phyloP scores from a whole-genome alignment of 2,888 invertebrate genomes.

The Cordylochernes scorpioides region DNA sequence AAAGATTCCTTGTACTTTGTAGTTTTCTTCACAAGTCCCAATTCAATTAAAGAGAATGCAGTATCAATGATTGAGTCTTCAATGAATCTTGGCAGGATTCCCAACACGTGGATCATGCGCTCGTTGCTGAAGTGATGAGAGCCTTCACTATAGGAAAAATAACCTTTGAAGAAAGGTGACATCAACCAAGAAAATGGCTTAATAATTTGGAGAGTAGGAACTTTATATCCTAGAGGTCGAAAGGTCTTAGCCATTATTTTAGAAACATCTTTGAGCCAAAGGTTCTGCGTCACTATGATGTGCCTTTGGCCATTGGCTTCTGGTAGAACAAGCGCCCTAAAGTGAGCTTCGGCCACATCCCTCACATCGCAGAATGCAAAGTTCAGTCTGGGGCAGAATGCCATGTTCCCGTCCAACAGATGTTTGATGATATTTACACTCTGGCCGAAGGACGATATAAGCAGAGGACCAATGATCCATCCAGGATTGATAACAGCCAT shows the following conservation, averaged over 20 bases:
- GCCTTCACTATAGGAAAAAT: no score
- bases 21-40: conserved; percentile 22
- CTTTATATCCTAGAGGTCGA: conserved; percentile 1
- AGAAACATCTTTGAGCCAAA: conserved; percentile 23
- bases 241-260: conserved; percentile 18
- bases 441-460: conserved; percentile 14
- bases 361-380: conserved; percentile 19
- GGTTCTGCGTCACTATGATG: conserved; percentile 14
- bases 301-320: conserved; percentile 21
- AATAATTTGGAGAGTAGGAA: background rate
- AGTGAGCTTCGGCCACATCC: conserved; percentile 22
- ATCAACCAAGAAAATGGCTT: no score
- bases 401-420: conserved; percentile 19
- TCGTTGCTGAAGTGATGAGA: no score
- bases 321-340: conserved; percentile 19
- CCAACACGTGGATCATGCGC: conserved; percentile 23
- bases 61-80: conserved; percentile 25
- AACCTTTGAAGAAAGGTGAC: no score
- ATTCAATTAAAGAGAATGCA: conserved; percentile 25
- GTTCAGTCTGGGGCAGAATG: conserved; percentile 16
- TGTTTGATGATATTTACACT: conserved; percentile 15
- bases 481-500: conserved; percentile 25
- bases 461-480: conserved; percentile 25
- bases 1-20: conserved; percentile 13
- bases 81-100: conserved; percentile 21